A percentile compares a stretch with the other conserved stretches of the same genome.
Evolutionary conservation across 2,888 invertebrate species (phyloP).

Genomic region (Bellardia bayeri): DNA sequence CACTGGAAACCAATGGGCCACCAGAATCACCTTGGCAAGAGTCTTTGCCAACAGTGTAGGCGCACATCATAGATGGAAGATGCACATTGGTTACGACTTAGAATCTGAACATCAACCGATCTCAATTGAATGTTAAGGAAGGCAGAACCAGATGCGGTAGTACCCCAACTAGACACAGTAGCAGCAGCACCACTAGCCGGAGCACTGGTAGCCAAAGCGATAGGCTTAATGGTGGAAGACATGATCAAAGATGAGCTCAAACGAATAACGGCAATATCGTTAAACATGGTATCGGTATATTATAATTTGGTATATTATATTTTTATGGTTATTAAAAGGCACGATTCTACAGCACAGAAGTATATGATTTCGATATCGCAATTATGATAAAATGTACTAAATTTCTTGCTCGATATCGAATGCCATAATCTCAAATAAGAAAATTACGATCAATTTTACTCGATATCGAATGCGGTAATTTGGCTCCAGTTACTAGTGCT

Average conservation of each 20-base stretch:
- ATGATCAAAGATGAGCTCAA: conserved; percentile 84
- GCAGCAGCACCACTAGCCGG: conserved; percentile 66
- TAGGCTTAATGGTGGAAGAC: conserved; percentile 81
- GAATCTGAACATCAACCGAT: conserved; percentile 82
- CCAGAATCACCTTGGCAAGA: conserved; percentile 82
- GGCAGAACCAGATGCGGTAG: neutral
- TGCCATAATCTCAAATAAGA: no score
- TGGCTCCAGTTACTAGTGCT: no score
- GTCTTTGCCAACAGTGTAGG: conserved; percentile 76
- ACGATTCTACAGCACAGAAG: no score
- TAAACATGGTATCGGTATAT: conserved; percentile 84
- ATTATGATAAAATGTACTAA: no score
- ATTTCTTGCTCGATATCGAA: no score
- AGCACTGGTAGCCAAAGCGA: conserved; percentile 81
- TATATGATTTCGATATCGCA: no score
- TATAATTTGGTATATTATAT: no score
- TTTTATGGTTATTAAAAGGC: conserved; percentile 81
- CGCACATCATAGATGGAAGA: conserved; percentile 83
- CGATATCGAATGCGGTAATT: no score
- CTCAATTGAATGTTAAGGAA: conserved; percentile 77
- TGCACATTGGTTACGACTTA: conserved; percentile 83
- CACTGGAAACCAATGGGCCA: conserved; percentile 79
- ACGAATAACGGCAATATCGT: conserved; percentile 86
- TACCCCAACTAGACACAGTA: conserved; percentile 75
- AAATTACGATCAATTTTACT: no score